A percentile compares a stretch with the other conserved stretches of the same genome.
These are phyloP conservation scores for Drosophila anomelani DNA, from an alignment of 2,888 invertebrate genomes.

Conservation along the genomic window DNA sequence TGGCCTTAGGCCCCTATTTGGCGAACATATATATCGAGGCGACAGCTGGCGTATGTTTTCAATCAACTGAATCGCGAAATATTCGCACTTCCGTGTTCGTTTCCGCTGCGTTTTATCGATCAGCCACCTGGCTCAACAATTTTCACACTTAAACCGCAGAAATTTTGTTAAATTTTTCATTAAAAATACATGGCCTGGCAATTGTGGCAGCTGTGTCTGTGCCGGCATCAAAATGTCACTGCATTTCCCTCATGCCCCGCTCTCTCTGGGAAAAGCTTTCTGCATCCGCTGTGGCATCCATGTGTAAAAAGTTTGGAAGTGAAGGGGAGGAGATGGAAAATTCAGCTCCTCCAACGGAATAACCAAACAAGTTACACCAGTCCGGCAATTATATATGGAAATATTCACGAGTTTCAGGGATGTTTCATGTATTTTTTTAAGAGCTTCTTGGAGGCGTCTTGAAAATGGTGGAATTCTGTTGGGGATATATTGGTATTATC, in stretches of 20 bases:
- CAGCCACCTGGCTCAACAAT: conserved; percentile 50
- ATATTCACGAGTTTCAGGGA: conserved; percentile 33
- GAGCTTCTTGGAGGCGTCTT: neutral
- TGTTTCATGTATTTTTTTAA: conserved; percentile 19
- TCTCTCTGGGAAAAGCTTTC: conserved; percentile 43
- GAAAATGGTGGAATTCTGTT: fast-evolving
- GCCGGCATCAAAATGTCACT: conserved; percentile 66
- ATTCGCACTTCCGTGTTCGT: conserved; percentile 73
- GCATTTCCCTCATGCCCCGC: conserved; percentile 5
- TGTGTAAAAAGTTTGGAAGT: conserved; percentile 22
- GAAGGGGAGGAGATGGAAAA: conserved; percentile 4
- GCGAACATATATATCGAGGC: conserved; percentile 13
- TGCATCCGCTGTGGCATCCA: conserved; percentile 49
- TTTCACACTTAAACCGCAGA: conserved; percentile 74
- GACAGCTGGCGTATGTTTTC: conserved; percentile 57
- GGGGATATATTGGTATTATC: neutral
- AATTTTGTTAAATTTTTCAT: conserved; percentile 73
- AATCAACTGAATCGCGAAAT: conserved; percentile 76
- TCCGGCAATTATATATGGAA: conserved; percentile 71
- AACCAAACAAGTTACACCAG: conserved; percentile 58
- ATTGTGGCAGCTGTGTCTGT: conserved; percentile 42
- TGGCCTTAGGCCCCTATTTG: conserved; percentile 28
- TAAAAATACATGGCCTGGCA: conserved; percentile 64
- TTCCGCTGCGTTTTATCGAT: conserved; percentile 61
- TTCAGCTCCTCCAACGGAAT: conserved; percentile 28